A percentile compares a stretch with the other conserved stretches of the same genome.
Conservation (phyloP, 1,140 invertebrate species). For the Pararge aegeria region DNA sequence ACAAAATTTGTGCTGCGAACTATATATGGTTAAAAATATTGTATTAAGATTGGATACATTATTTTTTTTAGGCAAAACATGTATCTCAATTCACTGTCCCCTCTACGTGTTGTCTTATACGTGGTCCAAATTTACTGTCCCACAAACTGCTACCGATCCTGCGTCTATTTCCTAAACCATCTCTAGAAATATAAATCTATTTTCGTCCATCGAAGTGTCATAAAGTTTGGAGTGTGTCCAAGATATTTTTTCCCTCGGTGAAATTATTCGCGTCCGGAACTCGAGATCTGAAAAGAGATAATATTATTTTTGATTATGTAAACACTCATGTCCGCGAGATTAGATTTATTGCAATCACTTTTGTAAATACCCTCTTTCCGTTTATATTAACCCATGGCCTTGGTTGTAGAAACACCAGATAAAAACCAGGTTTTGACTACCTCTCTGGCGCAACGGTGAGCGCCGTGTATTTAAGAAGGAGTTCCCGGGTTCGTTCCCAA, state of each 20-base stretch:
- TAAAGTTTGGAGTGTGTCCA: slow-evolving; percentile 54
- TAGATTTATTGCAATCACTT: slow-evolving; percentile 27
- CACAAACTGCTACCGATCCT: neutral
- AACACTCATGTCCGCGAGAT: slow-evolving; percentile 37
- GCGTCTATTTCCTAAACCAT: slow-evolving; percentile 26
- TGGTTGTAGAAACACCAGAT: neutral
- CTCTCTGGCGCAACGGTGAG: too few relatives aligned
- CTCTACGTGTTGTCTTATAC: too few relatives aligned
- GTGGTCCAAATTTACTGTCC: neutral
- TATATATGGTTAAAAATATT: neutral
- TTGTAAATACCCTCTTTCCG: slow-evolving; percentile 18
- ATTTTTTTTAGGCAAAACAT: too few relatives aligned
- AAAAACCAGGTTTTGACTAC: too few relatives aligned
- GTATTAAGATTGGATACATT: too few relatives aligned
- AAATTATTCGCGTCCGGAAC: slow-evolving; percentile 43
- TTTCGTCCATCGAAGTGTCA: slow-evolving; percentile 47
- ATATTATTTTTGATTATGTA: slow-evolving; percentile 47
- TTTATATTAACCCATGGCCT: slow-evolving; percentile 7
- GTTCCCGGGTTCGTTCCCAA: too few relatives aligned
- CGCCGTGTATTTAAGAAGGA: too few relatives aligned
- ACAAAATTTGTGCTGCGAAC: too few relatives aligned
- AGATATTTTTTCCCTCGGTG: slow-evolving; percentile 43
- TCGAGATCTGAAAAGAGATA: slow-evolving; percentile 57
- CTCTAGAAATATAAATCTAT: slow-evolving; percentile 48
- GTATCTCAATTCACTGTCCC: too few relatives aligned